A percentile compares a stretch with the other conserved stretches of the same genome.
Conservation (phyloP, 1,140 invertebrate genomes). For the Hycleus cichorii region DNA sequence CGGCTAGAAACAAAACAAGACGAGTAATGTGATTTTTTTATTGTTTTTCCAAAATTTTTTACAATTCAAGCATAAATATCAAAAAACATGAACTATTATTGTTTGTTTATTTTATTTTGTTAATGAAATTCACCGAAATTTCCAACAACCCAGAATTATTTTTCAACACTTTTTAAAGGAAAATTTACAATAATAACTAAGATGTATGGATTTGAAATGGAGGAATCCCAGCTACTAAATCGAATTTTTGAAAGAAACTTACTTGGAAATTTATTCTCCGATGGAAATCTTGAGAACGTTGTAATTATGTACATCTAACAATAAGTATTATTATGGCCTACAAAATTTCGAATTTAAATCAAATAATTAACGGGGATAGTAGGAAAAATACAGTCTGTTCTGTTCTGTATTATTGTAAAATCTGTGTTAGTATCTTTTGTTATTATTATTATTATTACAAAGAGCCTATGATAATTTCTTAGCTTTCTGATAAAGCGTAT, state of each 20-base stretch:
- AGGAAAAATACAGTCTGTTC: slow-evolving; percentile 38
- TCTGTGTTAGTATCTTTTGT: slow-evolving; percentile 23
- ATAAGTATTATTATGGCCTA: neutral
- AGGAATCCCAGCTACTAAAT: neutral
- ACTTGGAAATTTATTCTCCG: neutral
- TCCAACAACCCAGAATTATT: slow-evolving; percentile 6
- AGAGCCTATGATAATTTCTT: slow-evolving; percentile 88
- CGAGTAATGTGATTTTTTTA: no score
- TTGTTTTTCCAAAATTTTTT: no score
- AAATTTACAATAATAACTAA: slow-evolving; percentile 7
- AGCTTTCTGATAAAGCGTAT: slow-evolving; percentile 96
- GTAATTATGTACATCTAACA: slow-evolving; percentile 27
- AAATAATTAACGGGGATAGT: neutral
- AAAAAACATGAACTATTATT: no score
- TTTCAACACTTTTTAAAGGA: slow-evolving; percentile 11
- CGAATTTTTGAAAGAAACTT: neutral
- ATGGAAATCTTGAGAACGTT: neutral
- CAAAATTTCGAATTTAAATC: neutral
- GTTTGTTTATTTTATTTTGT: neutral
- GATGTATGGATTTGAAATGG: neutral
- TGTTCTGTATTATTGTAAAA: slow-evolving; percentile 1
- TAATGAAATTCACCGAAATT: neutral
- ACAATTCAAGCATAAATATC: no score
- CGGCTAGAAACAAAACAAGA: neutral
- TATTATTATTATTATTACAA: slow-evolving; percentile 22